Base-by-base conservation (phyloP, 2,113 vertebrate genomes). In the Prolemur simus region DNA sequence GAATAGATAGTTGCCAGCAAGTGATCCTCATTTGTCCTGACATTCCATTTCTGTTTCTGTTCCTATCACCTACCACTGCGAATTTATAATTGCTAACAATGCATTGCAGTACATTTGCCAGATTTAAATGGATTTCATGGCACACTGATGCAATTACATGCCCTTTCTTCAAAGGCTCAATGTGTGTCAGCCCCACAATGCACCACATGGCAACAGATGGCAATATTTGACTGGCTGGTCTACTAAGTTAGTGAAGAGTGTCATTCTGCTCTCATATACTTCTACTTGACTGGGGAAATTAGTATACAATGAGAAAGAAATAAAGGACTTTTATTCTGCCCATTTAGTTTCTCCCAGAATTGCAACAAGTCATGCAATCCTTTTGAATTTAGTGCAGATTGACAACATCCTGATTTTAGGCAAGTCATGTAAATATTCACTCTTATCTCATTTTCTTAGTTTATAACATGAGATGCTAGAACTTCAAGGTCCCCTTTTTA, bases 71-170 rank as follows among this genome's bases (percentile, higher is more conserved):
- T 71, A 97, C 97, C 78, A 91, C 98, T 97, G 97, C 45, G 96
- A 97, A 96, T 97, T 95, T 96, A 96, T 97, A 98, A 97, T 97
- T 97, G 86, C 94, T 96, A 96, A 89, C 88, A 94, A 97, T 96
- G 73, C 60, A 96, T 45, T 74, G 52, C 56, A 81, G 84, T 87
- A 37, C 91, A 89, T 89, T 96, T 94, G 82, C 94, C 97, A 97
- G 94, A 97, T 95, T 96, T 96, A 95, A 97, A 96, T 95, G 93
- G 56, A 96, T 97, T 96, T 96, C 89, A 73, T 83, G 95, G 91
- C 95, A 89, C 39, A 91, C 52, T 80, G 80, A 69, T 76, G 71
- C 73, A 96, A 94, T 97, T 94, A 66, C 34, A 87, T 69, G 45
- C 73, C 63, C 91, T 95, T 96, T 94, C 91, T 95, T 94, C 88